Evolutionary conservation across 2,113 vertebrate species (phyloP).

Genomic region (Maccullochella peelii): DNA sequence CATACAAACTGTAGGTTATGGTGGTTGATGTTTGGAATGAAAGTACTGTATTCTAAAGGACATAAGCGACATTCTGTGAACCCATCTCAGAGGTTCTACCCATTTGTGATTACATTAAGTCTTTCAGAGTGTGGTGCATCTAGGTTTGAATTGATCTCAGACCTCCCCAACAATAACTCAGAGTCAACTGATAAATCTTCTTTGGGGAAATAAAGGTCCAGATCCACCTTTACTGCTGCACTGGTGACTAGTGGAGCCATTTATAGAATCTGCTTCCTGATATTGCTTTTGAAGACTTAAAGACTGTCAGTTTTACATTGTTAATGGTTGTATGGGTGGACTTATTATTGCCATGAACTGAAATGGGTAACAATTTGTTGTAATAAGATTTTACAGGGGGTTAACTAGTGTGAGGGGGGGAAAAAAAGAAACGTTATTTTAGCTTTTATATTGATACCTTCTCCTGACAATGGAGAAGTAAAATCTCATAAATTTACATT

Average conservation of each 20-base stretch:
- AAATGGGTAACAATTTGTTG: constrained; percentile 30
- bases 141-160: constrained; percentile 9
- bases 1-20: not conserved
- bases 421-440: constrained; percentile 17
- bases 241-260: constrained; percentile 19
- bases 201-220: constrained; percentile 37
- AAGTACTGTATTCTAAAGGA: not conserved
- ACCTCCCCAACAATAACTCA: constrained; percentile 17
- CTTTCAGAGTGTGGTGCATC: not conserved
- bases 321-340: not conserved
- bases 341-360: constrained; percentile 29
- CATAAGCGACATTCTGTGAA: not conserved
- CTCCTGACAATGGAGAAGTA: constrained; percentile 64
- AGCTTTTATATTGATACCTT: constrained; percentile 56
- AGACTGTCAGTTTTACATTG: constrained; percentile 18
- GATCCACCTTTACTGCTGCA: not conserved
- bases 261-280: constrained; percentile 9
- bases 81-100: not conserved
- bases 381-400: constrained; percentile 45
- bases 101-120: not conserved
- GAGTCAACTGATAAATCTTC: constrained; percentile 1
- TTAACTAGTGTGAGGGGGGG: constrained; percentile 4
- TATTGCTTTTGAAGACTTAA: constrained; percentile 21
- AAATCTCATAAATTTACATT: constrained; percentile 47
- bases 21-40: not conserved